These are phyloP conservation scores for Danaus plexippus DNA, from an alignment of 1,140 invertebrate species.

Conservation along the genomic window DNA sequence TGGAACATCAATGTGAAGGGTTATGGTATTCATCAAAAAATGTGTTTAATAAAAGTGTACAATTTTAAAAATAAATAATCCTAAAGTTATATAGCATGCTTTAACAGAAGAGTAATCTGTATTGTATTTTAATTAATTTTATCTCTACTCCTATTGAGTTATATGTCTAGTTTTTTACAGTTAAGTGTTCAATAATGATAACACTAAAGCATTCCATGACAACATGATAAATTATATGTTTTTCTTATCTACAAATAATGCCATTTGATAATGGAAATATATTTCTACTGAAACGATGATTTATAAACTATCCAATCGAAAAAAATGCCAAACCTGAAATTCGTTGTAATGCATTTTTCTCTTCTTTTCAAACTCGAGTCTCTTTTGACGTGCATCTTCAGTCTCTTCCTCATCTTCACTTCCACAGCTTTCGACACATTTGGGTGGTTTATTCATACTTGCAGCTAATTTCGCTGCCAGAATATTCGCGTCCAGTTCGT, in stretches of 20 bases:
- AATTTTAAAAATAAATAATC: too few species aligned
- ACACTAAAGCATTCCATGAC: too few species aligned
- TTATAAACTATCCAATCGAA: neutral
- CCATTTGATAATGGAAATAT: neutral
- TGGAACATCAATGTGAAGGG: constrained; percentile 9
- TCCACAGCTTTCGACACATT: constrained; percentile 63
- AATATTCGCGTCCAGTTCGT: constrained; percentile 83
- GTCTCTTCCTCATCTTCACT: constrained; percentile 76
- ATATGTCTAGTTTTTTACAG: too few species aligned
- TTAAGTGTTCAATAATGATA: too few species aligned
- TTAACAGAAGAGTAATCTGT: too few species aligned
- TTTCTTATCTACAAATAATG: neutral
- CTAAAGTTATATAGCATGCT: too few species aligned
- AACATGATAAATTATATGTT: too few species aligned
- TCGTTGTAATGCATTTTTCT: constrained; percentile 98
- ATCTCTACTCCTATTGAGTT: too few species aligned
- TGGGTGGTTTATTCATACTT: constrained; percentile 66
- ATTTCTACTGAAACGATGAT: constrained; percentile 1
- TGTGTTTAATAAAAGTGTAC: too few species aligned
- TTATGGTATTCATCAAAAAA: too few species aligned
- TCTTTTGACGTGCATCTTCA: constrained; percentile 77
- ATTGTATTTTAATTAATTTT: too few species aligned
- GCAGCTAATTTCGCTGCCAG: constrained; percentile 81
- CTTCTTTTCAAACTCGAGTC: constrained; percentile 89
- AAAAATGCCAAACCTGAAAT: constrained; percentile 75